Base-by-base conservation (phyloP, 2,113 vertebrate genomes). In the Megalops atlanticus region DNA sequence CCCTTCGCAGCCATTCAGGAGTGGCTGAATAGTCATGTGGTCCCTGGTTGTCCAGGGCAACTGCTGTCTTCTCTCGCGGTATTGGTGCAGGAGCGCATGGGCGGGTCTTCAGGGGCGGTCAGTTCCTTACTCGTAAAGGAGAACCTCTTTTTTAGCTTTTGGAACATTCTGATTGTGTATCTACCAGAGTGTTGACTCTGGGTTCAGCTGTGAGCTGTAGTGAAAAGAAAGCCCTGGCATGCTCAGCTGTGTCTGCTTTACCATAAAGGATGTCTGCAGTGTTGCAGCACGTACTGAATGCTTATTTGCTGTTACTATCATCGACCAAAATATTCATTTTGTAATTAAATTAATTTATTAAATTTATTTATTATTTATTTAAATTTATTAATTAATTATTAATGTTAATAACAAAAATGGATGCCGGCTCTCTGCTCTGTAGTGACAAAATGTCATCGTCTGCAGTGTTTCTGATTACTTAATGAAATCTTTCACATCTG, bases 51-150 rank as follows among this genome's bases (percentile, higher is more conserved):
- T 45, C 95, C 96, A 0, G 86, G 92, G 47, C 86, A 85, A 81
- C 91, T 98, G 16, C 89, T 99, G 36, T 94, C 87, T 0, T 76
- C 86, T 10, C 78, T 99, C 41, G 94, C 96, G 0, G 80, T 93
- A 31, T 83, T 98, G 90, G 86, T 98, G 2, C 91, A 97, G 89
- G 96, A 97, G 82, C 94, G 93, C 81, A 99, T 99, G 98, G 98
- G 98, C 16, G 97, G 98, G 33, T 96, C 98, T 1, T 98, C 97
- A 0, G 98, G 98, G 6, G 97, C 95, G 45, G 97, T 99, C 84
- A 89, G 96, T 88, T 12, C 31, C 16, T 21, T 43, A 31, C 12
- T 33, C 33, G 24, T 47, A 24, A 11, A 0, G 18, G 39, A 72
- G 10, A 72, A n/a, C 11, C 3, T 36, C 11, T 71, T 49, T 39